Percentiles rank a stretch among this genome's conserved stretches.
Evolutionary conservation across 2,888 invertebrate genomes (phyloP).

Genomic region (Automeris io): DNA sequence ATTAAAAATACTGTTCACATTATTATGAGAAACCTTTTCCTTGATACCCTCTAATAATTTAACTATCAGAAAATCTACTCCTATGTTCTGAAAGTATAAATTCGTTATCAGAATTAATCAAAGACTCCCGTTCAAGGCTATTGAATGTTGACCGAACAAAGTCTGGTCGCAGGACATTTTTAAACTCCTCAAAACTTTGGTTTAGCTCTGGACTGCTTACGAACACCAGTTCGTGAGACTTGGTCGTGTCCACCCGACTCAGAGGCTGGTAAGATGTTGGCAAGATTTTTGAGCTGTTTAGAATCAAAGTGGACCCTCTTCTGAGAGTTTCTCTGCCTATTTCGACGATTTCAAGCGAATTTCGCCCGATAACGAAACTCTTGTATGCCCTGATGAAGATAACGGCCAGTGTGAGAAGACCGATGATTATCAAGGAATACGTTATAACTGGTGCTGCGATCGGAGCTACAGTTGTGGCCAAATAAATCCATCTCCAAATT

Average conservation of each 20-base stretch:
- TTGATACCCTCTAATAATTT: slow-evolving; percentile 5
- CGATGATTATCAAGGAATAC: slow-evolving; percentile 84
- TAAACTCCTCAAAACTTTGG: slow-evolving; percentile 47
- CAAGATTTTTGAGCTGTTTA: slow-evolving; percentile 78
- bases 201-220: slow-evolving; percentile 36
- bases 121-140: slow-evolving; percentile 49
- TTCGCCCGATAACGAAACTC: slow-evolving; percentile 81
- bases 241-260: slow-evolving; percentile 15
- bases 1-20: neutral
- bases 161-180: slow-evolving; percentile 37
- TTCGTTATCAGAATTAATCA: slow-evolving; percentile 55
- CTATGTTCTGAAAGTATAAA: slow-evolving; percentile 57
- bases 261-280: slow-evolving; percentile 64
- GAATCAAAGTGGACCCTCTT: slow-evolving; percentile 79
- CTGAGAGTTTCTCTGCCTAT: slow-evolving; percentile 84
- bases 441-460: slow-evolving; percentile 82
- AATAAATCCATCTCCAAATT: slow-evolving; percentile 88
- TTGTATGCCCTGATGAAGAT: slow-evolving; percentile 86
- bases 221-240: slow-evolving; percentile 38
- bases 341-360: slow-evolving; percentile 85
- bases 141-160: slow-evolving; percentile 49
- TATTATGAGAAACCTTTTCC: neutral
- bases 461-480: slow-evolving; percentile 87
- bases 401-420: slow-evolving; percentile 79
- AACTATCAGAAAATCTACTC: slow-evolving; percentile 28